Base-by-base conservation (phyloP, 2,888 invertebrate species). In the Drosophila meridionalis region DNA sequence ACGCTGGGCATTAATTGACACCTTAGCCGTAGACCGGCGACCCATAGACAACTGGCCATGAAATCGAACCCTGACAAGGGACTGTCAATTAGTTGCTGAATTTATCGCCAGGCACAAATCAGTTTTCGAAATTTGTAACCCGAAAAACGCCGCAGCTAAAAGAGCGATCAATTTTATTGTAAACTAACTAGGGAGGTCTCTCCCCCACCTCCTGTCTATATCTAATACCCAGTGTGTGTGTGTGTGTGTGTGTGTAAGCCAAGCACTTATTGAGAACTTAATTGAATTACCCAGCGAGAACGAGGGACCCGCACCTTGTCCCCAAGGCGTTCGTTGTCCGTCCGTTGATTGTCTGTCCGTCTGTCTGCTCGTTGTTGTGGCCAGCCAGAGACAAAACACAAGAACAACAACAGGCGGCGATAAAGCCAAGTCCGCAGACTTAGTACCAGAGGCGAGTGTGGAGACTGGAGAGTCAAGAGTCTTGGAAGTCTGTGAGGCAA, bases 41-140 rank as follows among this genome's bases (percentile, higher is more conserved):
- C 52, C 52, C 52, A 52, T 36, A 52, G 52, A 34, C 52, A 28
- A 28, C 56, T n/a, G n/a, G 71, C 52, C 59, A 56, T 62, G 56
- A 59, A 69, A 60, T 47, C 56, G 62, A 68, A 38, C 66, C 66
- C 69, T 68, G 83, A 89, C 80, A 85, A 76, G 81, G 83, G 75
- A 76, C 81, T 89, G 85, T 85, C 90, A 87, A 87, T 87, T 87
- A 87, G 79, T 88, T 84, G 80, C 70, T 82, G 89, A 90, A 87
- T 87, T 88, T 88, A 88, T 88, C 88, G 76, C 73, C 61, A 68
- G 86, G 81, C 83, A 89, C 90, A 91, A 89, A 92, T 91, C 92
- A 92, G 92, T 83, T 90, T 89, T 82, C 34, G 68, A 70, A 83
- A 78, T 83, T 87, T 84, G 81, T 89, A 83, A 78, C 76, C 69